Evolutionary conservation across 2,797 vertebrate species (phyloP).

Genomic region (Lacerta agilis): DNA sequence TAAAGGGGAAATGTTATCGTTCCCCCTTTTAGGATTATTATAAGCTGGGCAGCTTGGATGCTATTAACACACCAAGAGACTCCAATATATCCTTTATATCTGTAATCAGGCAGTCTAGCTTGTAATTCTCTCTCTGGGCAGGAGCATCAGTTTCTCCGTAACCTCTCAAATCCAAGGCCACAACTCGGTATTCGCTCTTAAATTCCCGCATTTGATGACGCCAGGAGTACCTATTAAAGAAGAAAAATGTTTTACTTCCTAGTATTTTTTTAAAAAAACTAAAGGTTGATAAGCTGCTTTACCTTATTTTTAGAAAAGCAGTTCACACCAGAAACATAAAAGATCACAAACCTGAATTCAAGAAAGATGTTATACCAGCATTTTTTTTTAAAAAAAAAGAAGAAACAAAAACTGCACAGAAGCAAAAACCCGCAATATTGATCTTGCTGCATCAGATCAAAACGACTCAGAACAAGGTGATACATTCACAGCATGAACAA

Average conservation of each 20-base stretch:
- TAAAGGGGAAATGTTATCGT: conserved; percentile 16
- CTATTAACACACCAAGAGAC: conserved; percentile 87
- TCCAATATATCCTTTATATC: conserved; percentile 97
- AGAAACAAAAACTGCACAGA: neutral
- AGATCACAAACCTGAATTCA: neutral
- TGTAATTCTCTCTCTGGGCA: conserved; percentile 86
- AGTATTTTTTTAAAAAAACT: neutral
- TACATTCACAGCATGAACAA: neutral
- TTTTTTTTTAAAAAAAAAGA: neutral
- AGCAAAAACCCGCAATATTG: neutral
- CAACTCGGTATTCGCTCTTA: conserved; percentile 96
- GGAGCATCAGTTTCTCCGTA: conserved; percentile 97
- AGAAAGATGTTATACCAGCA: neutral
- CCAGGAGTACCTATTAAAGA: conserved; percentile 93
- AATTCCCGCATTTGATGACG: conserved; percentile 97
- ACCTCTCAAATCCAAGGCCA: conserved; percentile 95
- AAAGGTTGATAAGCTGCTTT: neutral
- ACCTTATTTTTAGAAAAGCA: neutral
- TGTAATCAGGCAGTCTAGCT: conserved; percentile 90
- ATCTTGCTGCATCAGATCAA: neutral
- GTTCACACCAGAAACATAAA: neutral
- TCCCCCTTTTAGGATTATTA: rapidly evolving
- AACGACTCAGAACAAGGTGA: neutral
- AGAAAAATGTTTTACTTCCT: conserved; percentile 46
- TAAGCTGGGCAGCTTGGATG: conserved; percentile 40